Evolutionary conservation across 2,797 vertebrate species (phyloP).

Genomic region (Lepus oiostolus): DNA sequence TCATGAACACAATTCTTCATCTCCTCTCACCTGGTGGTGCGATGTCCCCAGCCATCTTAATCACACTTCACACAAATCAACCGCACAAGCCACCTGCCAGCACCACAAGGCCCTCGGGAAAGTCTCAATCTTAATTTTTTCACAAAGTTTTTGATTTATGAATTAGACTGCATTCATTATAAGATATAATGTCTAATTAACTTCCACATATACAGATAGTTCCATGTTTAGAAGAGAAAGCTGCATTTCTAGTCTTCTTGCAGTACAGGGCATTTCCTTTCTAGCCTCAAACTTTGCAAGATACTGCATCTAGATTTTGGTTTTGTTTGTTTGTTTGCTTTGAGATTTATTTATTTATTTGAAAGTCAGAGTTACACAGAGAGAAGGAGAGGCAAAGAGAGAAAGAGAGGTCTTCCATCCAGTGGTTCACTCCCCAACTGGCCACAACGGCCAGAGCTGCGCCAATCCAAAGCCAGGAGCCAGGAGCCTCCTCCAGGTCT

Average conservation of each 20-base stretch:
- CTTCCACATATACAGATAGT: slow-evolving; percentile 52
- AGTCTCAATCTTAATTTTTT: slow-evolving; percentile 67
- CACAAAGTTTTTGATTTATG: slow-evolving; percentile 62
- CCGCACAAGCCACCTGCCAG: slow-evolving; percentile 43
- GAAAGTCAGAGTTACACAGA: too few species aligned
- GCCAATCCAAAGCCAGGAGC: too few species aligned
- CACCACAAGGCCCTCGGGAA: slow-evolving; percentile 52
- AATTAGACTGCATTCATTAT: slow-evolving; percentile 54
- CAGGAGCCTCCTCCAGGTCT: too few species aligned
- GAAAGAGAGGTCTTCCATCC: too few species aligned
- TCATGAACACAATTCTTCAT: slow-evolving; percentile 73
- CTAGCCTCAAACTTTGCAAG: slow-evolving; percentile 5
- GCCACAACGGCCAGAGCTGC: too few species aligned
- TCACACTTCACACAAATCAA: slow-evolving; percentile 68
- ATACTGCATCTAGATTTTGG: not conserved
- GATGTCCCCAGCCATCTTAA: slow-evolving; percentile 66
- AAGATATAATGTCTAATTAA: slow-evolving; percentile 56
- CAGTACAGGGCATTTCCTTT: slow-evolving; percentile 26
- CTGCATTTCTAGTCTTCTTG: slow-evolving; percentile 9
- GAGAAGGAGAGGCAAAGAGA: too few species aligned
- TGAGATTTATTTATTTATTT: too few species aligned
- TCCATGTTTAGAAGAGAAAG: not conserved
- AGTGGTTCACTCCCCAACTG: too few species aligned
- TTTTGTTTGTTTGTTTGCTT: too few species aligned
- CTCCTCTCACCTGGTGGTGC: slow-evolving; percentile 44